Percentiles rank a stretch among this genome's conserved stretches.
These are phyloP conservation scores for Coreius guichenoti DNA, from an alignment of 2,797 vertebrate genomes.

Conservation along the genomic window DNA sequence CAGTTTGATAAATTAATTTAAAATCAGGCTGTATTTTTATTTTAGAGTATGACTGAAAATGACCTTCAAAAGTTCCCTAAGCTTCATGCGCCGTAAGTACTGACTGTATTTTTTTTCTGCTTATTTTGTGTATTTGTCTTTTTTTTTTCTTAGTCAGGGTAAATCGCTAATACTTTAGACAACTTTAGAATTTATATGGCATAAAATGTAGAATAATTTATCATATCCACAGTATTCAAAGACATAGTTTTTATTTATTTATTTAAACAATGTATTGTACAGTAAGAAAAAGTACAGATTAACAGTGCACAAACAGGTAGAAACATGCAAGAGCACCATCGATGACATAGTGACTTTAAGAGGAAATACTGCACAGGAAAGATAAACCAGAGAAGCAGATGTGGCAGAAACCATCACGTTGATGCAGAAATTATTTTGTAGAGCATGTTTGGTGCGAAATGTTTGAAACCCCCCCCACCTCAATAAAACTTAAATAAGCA, in stretches of 20 bases:
- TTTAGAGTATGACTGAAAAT: conserved; percentile 89
- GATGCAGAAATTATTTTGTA: conserved; percentile 24
- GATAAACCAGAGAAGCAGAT: conserved; percentile 58
- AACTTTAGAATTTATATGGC: neutral
- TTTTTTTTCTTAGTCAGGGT: neutral
- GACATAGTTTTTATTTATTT: neutral
- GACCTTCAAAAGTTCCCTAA: conserved; percentile 95
- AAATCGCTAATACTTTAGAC: neutral
- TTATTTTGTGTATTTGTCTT: neutral
- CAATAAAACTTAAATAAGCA: conserved; percentile 18
- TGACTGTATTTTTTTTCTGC: neutral
- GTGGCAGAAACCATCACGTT: conserved; percentile 53
- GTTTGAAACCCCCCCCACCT: conserved; percentile 18
- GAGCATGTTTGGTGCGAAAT: conserved; percentile 17
- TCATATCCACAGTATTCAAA: neutral
- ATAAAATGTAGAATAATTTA: neutral
- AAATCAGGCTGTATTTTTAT: neutral
- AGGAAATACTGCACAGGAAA: conserved; percentile 57
- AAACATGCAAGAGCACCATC: neutral
- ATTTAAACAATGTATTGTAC: no score
- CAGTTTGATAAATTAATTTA: neutral
- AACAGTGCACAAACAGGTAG: neutral
- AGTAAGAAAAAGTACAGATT: neutral
- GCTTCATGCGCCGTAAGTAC: conserved; percentile 89
- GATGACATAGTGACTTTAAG: conserved; percentile 39